Evolutionary conservation across 2,797 vertebrate species (phyloP).

Genomic region (Premnoplex brunnescens): DNA sequence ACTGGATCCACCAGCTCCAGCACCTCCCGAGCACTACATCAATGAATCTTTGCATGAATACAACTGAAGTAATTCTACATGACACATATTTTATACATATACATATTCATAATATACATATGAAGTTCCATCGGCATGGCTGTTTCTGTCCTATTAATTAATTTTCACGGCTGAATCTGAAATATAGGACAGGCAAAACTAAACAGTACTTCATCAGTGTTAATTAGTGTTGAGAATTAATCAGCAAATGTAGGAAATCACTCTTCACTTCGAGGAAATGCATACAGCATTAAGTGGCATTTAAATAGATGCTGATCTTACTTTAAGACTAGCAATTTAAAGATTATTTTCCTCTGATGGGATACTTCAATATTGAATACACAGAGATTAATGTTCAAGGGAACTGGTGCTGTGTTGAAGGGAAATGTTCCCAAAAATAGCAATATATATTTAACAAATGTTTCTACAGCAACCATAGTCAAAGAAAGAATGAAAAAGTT

Average conservation of each 20-base stretch:
- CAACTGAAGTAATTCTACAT: neutral
- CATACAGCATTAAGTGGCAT: slow-evolving; percentile 1
- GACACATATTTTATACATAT: neutral
- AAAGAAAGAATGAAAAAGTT: neutral
- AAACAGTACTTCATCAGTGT: slow-evolving; percentile 11
- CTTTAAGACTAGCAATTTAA: slow-evolving; percentile 18
- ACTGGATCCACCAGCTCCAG: neutral
- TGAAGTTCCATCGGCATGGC: neutral
- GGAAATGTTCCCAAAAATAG: slow-evolving; percentile 4
- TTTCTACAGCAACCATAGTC: neutral
- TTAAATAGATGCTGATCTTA: slow-evolving; percentile 15
- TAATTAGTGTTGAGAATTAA: slow-evolving; percentile 38
- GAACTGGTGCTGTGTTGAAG: neutral
- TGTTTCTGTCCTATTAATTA: slow-evolving; percentile 13
- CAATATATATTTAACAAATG: neutral
- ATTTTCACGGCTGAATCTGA: slow-evolving; percentile 6
- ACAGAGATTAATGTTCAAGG: slow-evolving; percentile 15
- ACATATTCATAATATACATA: neutral
- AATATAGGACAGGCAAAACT: slow-evolving; percentile 28
- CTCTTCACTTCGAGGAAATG: slow-evolving; percentile 13
- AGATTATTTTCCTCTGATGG: slow-evolving; percentile 12
- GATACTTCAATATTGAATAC: slow-evolving; percentile 31
- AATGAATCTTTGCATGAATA: neutral
- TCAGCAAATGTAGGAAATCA: neutral
- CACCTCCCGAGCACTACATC: neutral